Evolutionary conservation across 2,113 vertebrate genomes (phyloP), one percentile per base, ranked within the genome.

Genomic region (Cairina moschata): DNA sequence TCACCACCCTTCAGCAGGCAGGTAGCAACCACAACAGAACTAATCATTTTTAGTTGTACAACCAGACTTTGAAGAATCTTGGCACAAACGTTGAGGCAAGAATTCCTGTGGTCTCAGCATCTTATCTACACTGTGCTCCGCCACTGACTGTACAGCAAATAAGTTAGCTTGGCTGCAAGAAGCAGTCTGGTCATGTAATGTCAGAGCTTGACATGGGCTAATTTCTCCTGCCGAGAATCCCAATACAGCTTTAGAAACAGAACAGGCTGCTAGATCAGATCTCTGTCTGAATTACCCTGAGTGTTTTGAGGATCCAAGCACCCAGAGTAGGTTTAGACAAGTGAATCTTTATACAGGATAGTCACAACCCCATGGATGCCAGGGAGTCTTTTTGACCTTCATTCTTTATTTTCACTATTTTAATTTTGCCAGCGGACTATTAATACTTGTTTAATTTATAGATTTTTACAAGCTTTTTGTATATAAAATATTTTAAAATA

Each of bases 31-130:
- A 80, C 59, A 86, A 83, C 17, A 86, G 26, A 88, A 54, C 38
- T 6, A 85, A 50, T 42, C 0, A 38, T n/a, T 88, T 77, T 86
- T 55, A 65, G 56, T 65, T 1, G 0, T 44, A 54, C 0, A 0
- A 26, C 20, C 34, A 44, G 48, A 23, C 54, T 69, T 82, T 36
- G 28, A 83, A 88, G 66, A 65, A 62, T 72, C 32, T 83, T 79
- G 44, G 78, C 54, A 52, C 8, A 65, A 65, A 50, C 83, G 36
- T 26, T 3, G 14, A 88, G 67, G 31, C 13, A 73, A 66, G 40
- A n/a, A 75, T 83, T 88, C 67, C 44, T 73, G 31, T 87, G 62
- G 44, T 80, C 36, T 88, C 66, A 32, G 29, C n/a, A 40, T 68
- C 50, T 28, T 36, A 66, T 31, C 40, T 59, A 17, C n/a, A 32